Conservation (phyloP, 2,113 vertebrate genomes). For the Callopanchax toddi region DNA sequence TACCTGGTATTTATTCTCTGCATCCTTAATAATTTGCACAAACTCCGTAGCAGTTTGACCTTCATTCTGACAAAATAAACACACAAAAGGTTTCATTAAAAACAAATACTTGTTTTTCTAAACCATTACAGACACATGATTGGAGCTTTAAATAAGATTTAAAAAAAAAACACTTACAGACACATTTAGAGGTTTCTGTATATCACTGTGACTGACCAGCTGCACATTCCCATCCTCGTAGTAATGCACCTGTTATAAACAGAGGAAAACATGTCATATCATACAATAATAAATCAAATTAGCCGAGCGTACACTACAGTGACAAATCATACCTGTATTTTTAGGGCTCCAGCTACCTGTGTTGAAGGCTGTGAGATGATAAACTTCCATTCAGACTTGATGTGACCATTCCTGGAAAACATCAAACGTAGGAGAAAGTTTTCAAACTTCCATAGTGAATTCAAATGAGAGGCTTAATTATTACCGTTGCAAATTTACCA, state of each 20-base stretch:
- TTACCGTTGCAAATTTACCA: conserved; percentile 90
- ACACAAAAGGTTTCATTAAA: neutral
- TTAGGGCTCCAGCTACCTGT: conserved; percentile 89
- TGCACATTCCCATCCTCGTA: conserved; percentile 98
- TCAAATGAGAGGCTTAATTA: no score
- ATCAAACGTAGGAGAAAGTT: conserved; percentile 4
- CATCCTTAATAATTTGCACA: conserved; percentile 93
- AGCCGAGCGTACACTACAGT: no score
- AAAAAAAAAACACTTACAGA: conserved; percentile 81
- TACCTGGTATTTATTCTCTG: conserved; percentile 98
- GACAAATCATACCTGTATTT: conserved; percentile 90
- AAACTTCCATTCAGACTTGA: conserved; percentile 96
- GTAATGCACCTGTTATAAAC: conserved; percentile 88
- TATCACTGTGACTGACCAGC: conserved; percentile 95
- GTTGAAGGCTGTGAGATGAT: conserved; percentile 87
- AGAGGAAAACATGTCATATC: no score
- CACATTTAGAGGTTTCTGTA: conserved; percentile 87
- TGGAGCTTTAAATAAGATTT: no score
- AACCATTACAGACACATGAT: no score
- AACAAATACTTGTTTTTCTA: no score
- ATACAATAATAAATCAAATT: no score
- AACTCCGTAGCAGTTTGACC: conserved; percentile 93
- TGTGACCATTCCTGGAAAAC: conserved; percentile 90
- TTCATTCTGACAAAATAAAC: conserved; percentile 82
- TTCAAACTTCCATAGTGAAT: no score